A percentile compares a stretch with the other conserved stretches of the same genome.
phyloP scores from a whole-genome alignment of 2,113 vertebrate genomes.

The Sylvietta virens region DNA sequence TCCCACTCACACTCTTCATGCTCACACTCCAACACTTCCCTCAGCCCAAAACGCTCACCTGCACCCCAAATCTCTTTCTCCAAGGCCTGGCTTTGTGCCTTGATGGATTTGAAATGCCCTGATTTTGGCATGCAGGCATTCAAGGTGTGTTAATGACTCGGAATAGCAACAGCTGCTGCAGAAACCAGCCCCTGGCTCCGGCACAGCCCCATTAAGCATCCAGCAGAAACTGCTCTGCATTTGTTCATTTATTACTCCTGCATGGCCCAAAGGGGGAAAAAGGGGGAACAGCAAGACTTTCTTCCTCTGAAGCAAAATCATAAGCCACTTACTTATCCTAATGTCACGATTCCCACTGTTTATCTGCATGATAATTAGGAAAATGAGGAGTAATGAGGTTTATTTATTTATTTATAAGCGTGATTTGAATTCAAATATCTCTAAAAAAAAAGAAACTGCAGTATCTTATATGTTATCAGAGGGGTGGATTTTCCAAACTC shows the following conservation, averaged over 20 bases:
- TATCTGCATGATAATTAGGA: constrained; percentile 75
- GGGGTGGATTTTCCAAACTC: not conserved
- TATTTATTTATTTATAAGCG: constrained; percentile 22
- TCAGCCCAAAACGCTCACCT: constrained; percentile 31
- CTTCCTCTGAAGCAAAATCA: constrained; percentile 67
- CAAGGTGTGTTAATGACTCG: constrained; percentile 76
- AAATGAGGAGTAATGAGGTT: constrained; percentile 65
- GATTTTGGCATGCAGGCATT: constrained; percentile 66
- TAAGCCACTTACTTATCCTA: constrained; percentile 70
- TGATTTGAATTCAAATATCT: constrained; percentile 41
- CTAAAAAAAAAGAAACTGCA: not conserved
- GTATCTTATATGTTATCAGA: not conserved
- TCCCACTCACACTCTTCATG: not conserved
- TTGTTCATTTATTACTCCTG: constrained; percentile 70
- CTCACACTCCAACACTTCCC: not conserved
- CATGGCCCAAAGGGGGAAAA: constrained; percentile 54
- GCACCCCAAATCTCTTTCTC: constrained; percentile 32
- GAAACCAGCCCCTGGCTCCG: constrained; percentile 68
- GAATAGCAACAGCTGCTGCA: constrained; percentile 69
- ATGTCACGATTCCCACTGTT: constrained; percentile 75
- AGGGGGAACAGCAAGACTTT: constrained; percentile 60
- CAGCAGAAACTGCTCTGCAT: constrained; percentile 65
- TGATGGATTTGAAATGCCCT: constrained; percentile 37
- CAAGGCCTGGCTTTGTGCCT: constrained; percentile 1
- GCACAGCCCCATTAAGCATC: constrained; percentile 71